Evolutionary conservation across 2,113 vertebrate genomes (phyloP).

Genomic region (Ptyas mucosa): DNA sequence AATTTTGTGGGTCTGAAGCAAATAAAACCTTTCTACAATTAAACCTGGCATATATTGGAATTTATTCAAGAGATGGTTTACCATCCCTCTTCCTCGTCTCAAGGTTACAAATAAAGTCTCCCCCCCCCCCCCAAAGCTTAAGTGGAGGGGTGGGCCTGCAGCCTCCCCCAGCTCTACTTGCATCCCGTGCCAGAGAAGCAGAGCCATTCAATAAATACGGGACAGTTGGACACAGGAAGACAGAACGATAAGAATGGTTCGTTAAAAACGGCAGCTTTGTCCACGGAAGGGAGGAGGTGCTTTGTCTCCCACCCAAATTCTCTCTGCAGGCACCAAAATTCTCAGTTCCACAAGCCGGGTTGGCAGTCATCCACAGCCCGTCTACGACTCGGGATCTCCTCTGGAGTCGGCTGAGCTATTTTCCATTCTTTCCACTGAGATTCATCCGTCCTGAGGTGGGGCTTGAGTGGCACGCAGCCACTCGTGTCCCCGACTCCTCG

Average conservation of each 20-base stretch:
- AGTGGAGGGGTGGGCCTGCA: neutral
- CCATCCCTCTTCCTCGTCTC: neutral
- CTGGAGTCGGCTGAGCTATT: neutral
- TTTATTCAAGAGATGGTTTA: neutral
- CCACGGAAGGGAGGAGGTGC: rapidly evolving
- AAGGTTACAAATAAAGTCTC: neutral
- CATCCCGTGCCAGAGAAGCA: neutral
- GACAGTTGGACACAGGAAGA: too few species aligned
- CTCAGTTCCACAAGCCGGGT: neutral
- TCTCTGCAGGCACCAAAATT: neutral
- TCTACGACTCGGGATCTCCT: neutral
- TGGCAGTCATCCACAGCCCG: rapidly evolving
- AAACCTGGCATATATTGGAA: rapidly evolving
- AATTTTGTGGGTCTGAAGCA: neutral
- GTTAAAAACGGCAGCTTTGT: neutral
- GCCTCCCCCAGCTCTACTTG: too few species aligned
- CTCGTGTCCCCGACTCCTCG: neutral
- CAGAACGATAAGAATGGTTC: rapidly evolving
- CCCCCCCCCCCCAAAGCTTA: neutral
- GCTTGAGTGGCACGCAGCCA: neutral
- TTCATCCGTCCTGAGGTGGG: rapidly evolving
- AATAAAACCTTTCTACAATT: slow-evolving; percentile 10
- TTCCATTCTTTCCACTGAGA: neutral
- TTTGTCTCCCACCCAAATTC: neutral
- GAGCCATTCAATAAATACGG: neutral